These are phyloP conservation scores for Fistularia commersonii DNA, from an alignment of 2,797 vertebrate species.

Conservation along the genomic window DNA sequence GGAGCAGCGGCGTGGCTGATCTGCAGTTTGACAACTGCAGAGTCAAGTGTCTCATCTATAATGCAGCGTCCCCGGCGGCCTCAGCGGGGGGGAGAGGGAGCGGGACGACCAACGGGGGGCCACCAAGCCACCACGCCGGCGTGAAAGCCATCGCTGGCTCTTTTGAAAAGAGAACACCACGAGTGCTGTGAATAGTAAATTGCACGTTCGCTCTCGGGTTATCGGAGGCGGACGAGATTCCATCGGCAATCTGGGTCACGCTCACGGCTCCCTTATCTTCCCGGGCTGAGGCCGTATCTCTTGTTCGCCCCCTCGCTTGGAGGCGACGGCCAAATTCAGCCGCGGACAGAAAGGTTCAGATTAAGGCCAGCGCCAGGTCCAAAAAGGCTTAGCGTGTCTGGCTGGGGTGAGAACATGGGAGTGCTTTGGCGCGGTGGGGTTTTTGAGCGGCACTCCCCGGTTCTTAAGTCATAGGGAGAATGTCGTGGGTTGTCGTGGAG, in stretches of 20 bases:
- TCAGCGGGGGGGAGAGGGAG: conserved; percentile 21
- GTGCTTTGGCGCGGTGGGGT: too few relatives aligned
- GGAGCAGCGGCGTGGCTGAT: conserved; percentile 30
- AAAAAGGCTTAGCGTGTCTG: too few relatives aligned
- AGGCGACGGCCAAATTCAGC: conserved; percentile 14
- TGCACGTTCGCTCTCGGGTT: conserved; percentile 21
- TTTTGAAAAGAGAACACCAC: background rate
- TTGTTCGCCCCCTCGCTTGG: conserved; percentile 13
- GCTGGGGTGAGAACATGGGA: too few relatives aligned
- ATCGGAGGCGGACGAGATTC: conserved; percentile 34
- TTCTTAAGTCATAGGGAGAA: too few relatives aligned
- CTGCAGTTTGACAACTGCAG: conserved; percentile 48
- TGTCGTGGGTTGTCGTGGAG: too few relatives aligned
- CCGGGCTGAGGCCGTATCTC: conserved; percentile 7
- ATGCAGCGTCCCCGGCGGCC: conserved; percentile 59
- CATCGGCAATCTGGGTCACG: conserved; percentile 47
- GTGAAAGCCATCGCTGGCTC: background rate
- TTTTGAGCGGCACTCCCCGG: too few relatives aligned
- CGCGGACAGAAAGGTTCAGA: conserved; percentile 30
- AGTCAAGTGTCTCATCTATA: conserved; percentile 69
- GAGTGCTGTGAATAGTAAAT: conserved; percentile 7
- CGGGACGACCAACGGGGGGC: too few relatives aligned
- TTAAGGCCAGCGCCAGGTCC: conserved; percentile 29
- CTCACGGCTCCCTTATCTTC: conserved; percentile 19
- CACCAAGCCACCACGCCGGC: conserved; percentile 25